These are phyloP conservation scores for Cerceris rybyensis DNA, from an alignment of 2,888 invertebrate genomes.

Conservation along the genomic window DNA sequence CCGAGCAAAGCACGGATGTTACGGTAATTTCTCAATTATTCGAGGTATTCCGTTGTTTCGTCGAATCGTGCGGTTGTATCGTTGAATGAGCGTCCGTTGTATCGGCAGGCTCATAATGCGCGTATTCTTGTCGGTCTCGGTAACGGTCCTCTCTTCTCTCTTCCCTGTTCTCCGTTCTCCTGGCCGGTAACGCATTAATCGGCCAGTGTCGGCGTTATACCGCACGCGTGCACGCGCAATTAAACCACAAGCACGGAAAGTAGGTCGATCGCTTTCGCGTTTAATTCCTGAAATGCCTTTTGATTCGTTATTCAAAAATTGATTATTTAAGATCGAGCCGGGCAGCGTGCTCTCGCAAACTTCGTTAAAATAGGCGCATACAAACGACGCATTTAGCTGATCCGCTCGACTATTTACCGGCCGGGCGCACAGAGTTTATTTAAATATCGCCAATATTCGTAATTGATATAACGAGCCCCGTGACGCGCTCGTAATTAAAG, in stretches of 20 bases:
- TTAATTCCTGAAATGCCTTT: neutral
- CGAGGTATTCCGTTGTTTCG: too few species aligned
- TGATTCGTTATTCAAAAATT: neutral
- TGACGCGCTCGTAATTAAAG: conserved; percentile 58
- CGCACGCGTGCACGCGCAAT: neutral
- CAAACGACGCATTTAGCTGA: conserved; percentile 20
- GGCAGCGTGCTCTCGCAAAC: conserved; percentile 21
- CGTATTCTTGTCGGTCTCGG: too few species aligned
- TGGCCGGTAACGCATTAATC: too few species aligned
- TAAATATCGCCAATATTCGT: conserved; percentile 61
- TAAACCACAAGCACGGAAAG: neutral
- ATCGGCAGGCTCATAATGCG: too few species aligned
- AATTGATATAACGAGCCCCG: conserved; percentile 65
- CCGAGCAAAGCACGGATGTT: too few species aligned
- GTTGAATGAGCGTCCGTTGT: too few species aligned
- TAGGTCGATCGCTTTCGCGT: neutral
- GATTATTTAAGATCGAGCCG: conserved; percentile 9
- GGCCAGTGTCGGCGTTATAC: too few species aligned
- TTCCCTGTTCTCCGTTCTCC: too few species aligned
- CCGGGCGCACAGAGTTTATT: conserved; percentile 55
- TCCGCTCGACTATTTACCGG: conserved; percentile 38
- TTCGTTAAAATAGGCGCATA: conserved; percentile 23
- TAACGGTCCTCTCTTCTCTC: too few species aligned
- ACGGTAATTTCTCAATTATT: too few species aligned
- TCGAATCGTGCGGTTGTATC: too few species aligned